phyloP scores from a whole-genome alignment of 2,888 invertebrate genomes.

The Pogonocherus hispidulus region DNA sequence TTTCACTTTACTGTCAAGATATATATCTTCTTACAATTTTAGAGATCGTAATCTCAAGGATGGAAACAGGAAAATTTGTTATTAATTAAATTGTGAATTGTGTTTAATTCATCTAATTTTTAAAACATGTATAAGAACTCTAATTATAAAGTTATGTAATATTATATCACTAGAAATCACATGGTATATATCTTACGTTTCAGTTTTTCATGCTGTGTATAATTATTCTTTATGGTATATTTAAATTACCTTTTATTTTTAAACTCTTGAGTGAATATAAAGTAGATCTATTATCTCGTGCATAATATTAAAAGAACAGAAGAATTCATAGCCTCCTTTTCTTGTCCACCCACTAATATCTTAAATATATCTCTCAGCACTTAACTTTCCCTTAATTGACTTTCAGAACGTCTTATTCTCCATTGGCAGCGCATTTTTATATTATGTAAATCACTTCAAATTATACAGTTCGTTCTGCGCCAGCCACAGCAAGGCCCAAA shows the following conservation, averaged over 20 bases:
- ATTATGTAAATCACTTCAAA: conserved; percentile 98
- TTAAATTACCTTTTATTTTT: background rate
- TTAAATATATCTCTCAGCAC: conserved; percentile 9
- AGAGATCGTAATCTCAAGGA: too few relatives aligned
- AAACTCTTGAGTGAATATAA: background rate
- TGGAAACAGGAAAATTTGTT: too few relatives aligned
- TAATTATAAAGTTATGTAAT: too few relatives aligned
- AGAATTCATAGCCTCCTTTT: background rate
- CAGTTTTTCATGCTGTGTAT: too few relatives aligned
- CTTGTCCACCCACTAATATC: conserved; percentile 20
- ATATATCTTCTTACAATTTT: too few relatives aligned
- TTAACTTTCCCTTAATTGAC: conserved; percentile 52
- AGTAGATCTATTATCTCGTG: background rate
- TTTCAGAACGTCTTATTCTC: conserved; percentile 94
- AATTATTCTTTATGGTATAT: background rate
- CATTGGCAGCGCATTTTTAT: conserved; percentile 96
- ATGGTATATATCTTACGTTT: too few relatives aligned
- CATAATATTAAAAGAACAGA: background rate
- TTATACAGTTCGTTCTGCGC: conserved; percentile 99
- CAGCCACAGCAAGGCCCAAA: conserved; percentile 98
- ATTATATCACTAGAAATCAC: too few relatives aligned
- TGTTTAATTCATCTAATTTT: too few relatives aligned
- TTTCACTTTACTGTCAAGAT: too few relatives aligned
- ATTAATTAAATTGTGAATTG: too few relatives aligned
- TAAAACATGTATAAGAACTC: too few relatives aligned